phyloP scores from a whole-genome alignment of 2,888 invertebrate species.

The Dynastes maya region DNA sequence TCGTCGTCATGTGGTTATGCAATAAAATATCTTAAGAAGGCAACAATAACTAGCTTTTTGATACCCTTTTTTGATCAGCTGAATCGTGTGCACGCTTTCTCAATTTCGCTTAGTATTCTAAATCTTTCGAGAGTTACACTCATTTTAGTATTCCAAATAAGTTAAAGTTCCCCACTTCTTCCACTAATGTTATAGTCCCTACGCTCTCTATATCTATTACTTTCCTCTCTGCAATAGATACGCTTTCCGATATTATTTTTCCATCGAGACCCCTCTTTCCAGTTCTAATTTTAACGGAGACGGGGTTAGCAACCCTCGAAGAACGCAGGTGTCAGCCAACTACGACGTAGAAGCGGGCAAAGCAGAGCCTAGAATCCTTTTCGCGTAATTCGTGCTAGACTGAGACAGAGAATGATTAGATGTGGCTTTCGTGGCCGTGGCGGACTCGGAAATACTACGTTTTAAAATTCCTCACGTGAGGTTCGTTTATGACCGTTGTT shows the following conservation, averaged over 20 bases:
- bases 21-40: too few species aligned
- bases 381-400: conserved; percentile 12
- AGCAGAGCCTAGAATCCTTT: neutral
- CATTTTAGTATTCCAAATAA: neutral
- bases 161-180: neutral
- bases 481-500: conserved; percentile 33
- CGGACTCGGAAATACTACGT: conserved; percentile 14
- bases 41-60: too few species aligned
- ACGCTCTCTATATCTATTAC: neutral
- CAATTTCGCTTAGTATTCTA: too few species aligned
- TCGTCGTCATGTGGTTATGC: too few species aligned
- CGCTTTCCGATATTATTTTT: neutral
- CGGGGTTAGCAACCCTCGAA: conserved; percentile 29
- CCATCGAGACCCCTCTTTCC: neutral
- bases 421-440: neutral
- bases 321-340: conserved; percentile 10
- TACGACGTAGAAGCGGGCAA: neutral
- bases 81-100: too few species aligned
- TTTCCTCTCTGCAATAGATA: neutral
- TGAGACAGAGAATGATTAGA: neutral
- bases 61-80: too few species aligned
- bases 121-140: too few species aligned
- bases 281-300: conserved; percentile 28
- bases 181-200: neutral
- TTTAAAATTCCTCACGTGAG: conserved; percentile 41